Evolutionary conservation across 2,113 vertebrate species (phyloP), one percentile per base, ranked within the genome.

Genomic region (Alosa alosa): DNA sequence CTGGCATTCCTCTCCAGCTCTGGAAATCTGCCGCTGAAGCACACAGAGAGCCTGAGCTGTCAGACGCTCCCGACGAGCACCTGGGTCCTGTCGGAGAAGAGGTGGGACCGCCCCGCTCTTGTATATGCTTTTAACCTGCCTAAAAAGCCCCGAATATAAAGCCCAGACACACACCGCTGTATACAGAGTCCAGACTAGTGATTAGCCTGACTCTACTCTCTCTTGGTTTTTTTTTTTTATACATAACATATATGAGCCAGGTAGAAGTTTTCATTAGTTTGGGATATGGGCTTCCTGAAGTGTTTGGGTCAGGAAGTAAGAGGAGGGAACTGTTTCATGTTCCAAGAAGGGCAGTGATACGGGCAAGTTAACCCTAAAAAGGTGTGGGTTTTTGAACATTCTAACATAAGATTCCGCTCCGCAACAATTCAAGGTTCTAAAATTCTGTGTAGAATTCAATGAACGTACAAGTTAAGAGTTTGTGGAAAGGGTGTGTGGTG

Each of bases 51-150:
- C n/a, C 64, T 9, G 25, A 72, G 25, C 64, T 72, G 64, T 72
- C 64, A 72, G 64, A 25, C 25, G 11, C 2, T 72, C 64, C 64
- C 64, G 25, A 72, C 64, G 36, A 72, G 64, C 83, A 85, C 86
- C 88, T 86, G 86, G 82, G 52, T 22, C 57, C 49, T 83, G 85
- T 86, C 88, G 39, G 50, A 45, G 82, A 25, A 10, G 25, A 11
- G 25, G 64, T 31, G 82, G 57, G 83, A 86, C 41, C 50, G 83
- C 18, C 84, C 22, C 15, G 81, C 84, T n/a, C n/a, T 78, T n/a
- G 45, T 81, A 85, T 68, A 87, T 82, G 86, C 86, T 86, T 83
- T 85, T 83, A 89, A 83, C 49, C 64, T 72, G 64, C 64, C 60
- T 89, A 78, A 78, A 81, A 82, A 3, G 60, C 47, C 84, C 83